phyloP scores from a whole-genome alignment of 1,140 invertebrate species.

The Doryteuthis pealeii region DNA sequence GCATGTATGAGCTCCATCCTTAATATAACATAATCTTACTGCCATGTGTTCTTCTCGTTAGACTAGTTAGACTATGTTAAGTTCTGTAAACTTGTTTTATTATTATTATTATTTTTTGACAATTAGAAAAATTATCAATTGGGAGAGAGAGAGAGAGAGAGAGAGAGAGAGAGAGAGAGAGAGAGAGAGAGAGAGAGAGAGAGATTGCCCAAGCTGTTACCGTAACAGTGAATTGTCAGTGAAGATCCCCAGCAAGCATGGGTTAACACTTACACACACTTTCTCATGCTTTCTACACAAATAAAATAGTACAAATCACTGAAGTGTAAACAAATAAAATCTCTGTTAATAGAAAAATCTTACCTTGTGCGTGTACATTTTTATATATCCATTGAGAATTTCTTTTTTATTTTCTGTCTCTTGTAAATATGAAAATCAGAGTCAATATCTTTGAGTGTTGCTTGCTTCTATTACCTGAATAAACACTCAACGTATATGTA shows the following conservation, averaged over 20 bases:
- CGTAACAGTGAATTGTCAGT: not conserved
- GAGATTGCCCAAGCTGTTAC: not conserved
- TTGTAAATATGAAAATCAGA: no score
- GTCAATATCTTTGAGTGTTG: no score
- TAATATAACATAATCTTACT: no score
- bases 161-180: constrained; percentile 8
- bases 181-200: constrained; percentile 5
- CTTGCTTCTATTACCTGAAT: not conserved
- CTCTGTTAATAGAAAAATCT: not conserved
- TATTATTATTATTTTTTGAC: no score
- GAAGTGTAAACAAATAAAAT: not conserved
- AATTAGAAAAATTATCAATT: no score
- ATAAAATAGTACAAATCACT: not conserved
- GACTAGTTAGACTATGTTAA: no score
- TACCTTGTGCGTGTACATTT: not conserved
- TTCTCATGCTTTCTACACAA: not conserved
- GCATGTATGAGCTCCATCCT: no score
- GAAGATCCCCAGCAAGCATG: not conserved
- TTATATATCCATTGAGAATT: no score
- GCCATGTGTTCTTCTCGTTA: no score
- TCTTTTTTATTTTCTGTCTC: no score
- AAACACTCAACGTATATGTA: not conserved
- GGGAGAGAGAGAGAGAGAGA: not conserved
- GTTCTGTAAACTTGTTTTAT: no score
- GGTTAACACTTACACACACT: not conserved